Conservation (phyloP, 2,797 vertebrate genomes). For the Urophycis tenuis region DNA sequence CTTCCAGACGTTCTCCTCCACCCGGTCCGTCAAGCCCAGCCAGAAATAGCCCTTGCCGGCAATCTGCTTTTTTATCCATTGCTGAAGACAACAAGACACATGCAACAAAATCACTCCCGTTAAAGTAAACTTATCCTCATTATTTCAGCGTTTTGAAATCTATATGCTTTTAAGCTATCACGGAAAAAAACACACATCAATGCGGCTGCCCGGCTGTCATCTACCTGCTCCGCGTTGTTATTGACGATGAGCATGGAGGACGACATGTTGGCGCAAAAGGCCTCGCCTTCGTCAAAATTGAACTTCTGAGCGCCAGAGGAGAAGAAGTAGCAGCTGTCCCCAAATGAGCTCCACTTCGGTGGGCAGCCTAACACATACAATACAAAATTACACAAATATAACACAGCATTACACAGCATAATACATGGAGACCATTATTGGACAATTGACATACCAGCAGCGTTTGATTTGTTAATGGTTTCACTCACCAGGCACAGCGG, state of each 20-base stretch:
- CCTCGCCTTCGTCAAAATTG: constrained; percentile 79
- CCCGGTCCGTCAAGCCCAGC: constrained; percentile 87
- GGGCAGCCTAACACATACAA: constrained; percentile 76
- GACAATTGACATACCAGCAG: background rate
- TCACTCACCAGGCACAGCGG: constrained; percentile 52
- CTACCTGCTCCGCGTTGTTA: constrained; percentile 87
- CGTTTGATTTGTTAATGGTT: background rate
- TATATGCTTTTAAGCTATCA: background rate
- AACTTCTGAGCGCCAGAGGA: constrained; percentile 73
- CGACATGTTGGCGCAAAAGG: constrained; percentile 76
- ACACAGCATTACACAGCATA: background rate
- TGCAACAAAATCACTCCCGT: background rate
- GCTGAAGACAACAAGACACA: constrained; percentile 57
- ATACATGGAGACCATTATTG: background rate
- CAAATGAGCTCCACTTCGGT: constrained; percentile 79
- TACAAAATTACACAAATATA: constrained; percentile 5
- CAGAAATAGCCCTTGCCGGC: constrained; percentile 83
- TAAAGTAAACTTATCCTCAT: background rate
- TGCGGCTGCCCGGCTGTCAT: background rate
- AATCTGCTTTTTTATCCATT: constrained; percentile 82
- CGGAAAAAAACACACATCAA: background rate
- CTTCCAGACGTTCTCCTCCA: constrained; percentile 84
- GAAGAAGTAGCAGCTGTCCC: constrained; percentile 89
- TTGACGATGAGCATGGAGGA: constrained; percentile 86
- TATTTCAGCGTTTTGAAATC: background rate